Conservation (phyloP, 37 sponge, comb jelly and placozoan genomes). For the Amphimedon queenslandica region DNA sequence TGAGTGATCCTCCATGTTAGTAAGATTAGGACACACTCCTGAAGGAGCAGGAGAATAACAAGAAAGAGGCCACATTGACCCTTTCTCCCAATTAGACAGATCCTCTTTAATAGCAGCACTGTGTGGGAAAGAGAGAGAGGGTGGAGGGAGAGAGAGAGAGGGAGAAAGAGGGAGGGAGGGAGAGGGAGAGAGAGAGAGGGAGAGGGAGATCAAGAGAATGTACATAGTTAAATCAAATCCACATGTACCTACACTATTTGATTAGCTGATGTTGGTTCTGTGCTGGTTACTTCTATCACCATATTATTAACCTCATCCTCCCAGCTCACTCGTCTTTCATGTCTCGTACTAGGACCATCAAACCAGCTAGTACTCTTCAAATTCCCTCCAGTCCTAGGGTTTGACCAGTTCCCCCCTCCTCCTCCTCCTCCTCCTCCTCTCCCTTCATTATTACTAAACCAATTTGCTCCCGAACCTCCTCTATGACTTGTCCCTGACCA, state of each 20-base stretch:
- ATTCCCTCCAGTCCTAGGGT: not conserved
- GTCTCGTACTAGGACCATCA: not conserved
- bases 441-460: not conserved
- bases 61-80: constrained; percentile 64
- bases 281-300: too few species aligned
- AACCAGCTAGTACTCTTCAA: not conserved
- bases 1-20: constrained; percentile 37
- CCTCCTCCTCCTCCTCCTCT: not conserved
- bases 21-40: not conserved
- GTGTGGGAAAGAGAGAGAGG: not conserved
- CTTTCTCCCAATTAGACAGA: constrained; percentile 40
- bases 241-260: not conserved
- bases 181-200: not conserved
- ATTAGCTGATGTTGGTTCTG: too few species aligned
- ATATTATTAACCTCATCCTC: too few species aligned
- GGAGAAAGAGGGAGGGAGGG: not conserved
- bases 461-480: not conserved
- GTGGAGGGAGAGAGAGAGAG: too few species aligned
- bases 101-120: constrained; percentile 32
- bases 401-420: not conserved
- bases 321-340: too few species aligned
- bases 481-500: not conserved
- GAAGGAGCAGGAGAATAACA: constrained; percentile 30
- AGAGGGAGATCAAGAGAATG: not conserved
- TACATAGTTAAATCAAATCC: not conserved